Conservation (phyloP, 2,797 vertebrate genomes). For the Sarcoramphus papa region DNA sequence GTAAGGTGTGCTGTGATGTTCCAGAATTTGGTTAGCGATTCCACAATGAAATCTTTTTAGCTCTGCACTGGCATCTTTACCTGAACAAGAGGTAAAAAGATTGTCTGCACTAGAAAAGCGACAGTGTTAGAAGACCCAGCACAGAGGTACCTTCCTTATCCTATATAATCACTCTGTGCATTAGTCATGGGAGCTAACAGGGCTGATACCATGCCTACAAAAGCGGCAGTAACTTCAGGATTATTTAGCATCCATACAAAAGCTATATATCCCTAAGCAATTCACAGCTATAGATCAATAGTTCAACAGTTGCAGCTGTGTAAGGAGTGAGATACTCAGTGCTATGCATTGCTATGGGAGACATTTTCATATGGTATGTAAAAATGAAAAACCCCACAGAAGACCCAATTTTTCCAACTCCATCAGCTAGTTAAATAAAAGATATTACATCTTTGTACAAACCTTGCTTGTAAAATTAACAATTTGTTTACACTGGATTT, state of each 20-base stretch:
- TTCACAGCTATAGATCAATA: background rate
- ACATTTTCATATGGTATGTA: background rate
- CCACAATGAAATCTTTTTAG: background rate
- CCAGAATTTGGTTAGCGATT: background rate
- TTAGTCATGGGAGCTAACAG: background rate
- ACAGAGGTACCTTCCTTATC: background rate
- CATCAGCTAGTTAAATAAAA: background rate
- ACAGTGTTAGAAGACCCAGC: background rate
- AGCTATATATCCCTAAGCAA: background rate
- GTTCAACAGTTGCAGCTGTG: background rate
- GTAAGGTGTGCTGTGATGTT: background rate
- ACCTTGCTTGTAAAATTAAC: background rate
- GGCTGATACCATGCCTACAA: background rate
- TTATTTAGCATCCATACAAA: background rate
- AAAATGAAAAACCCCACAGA: background rate
- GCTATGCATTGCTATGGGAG: background rate
- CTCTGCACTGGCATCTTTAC: background rate
- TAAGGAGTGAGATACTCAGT: background rate
- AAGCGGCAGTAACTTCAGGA: background rate
- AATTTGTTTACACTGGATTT: background rate
- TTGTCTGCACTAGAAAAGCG: background rate
- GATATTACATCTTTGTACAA: background rate
- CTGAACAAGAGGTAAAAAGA: background rate
- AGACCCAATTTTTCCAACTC: background rate
- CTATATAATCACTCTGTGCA: background rate